Base-by-base conservation (phyloP, 30 jellyfish, hydroid and myxozoan genomes). In the Aurelia sp. region DNA sequence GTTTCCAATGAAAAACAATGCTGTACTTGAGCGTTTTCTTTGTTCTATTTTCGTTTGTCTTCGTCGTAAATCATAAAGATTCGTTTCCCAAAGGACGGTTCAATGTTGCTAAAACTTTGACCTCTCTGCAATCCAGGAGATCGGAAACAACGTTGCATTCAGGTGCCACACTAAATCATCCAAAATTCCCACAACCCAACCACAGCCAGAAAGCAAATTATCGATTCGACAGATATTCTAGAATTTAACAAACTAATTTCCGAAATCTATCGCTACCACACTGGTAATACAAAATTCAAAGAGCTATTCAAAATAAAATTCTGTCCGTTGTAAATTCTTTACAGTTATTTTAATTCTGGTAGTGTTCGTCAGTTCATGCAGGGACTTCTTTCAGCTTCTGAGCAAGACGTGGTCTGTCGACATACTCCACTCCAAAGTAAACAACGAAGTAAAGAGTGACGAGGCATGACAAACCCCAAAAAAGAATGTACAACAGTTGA, bases 401-500 rank as follows among this genome's bases (percentile, higher is more conserved):
- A 18, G 96, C 68, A 4, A 94, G 86, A 11, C 95, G 80, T 19
- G 99, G 99, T 35, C 81, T 76, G 68, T 94, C 97, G 53, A 94
- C 99, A 59, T 83, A 94, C 71, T 94, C 99, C 17, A 89, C 85
- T 23, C 99, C 99, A 79, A 71, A 94, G 23, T 76, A 85, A 11
- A 89, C 85, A 50, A 94, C 97, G 52, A 94, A 82, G 57, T 94
- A 94, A 47, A 94, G 78, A 4, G 97, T 88, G 58, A 94, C 79
- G 31, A 94, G 62, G 71, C 99, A 94, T 50, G 99, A 92, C 13
- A 79, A 41, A 15, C 96, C 97, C 99, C 99, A 94, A 55, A 94
- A 94, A 63, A 94, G 71, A 18, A 94, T 90, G 86, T 94, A 94
- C 84, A 82, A 44, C 88, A 94, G 85, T 70, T 94, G 99, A 61